phyloP scores from a whole-genome alignment of 2,113 vertebrate genomes.

The Aythya baeri region DNA sequence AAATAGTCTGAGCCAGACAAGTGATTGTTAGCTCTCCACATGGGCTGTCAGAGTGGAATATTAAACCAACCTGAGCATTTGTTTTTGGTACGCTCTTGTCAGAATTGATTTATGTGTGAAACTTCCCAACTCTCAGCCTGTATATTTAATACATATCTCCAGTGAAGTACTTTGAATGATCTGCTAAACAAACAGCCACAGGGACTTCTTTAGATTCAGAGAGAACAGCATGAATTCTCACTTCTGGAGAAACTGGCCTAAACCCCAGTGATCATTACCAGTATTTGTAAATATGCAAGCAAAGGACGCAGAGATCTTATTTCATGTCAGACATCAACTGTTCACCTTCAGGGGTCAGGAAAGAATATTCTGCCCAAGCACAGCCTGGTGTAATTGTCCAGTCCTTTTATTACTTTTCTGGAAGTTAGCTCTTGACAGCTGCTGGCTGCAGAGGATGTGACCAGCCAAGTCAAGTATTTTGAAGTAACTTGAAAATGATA shows the following conservation, averaged over 20 bases:
- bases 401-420: neutral
- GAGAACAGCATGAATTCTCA: neutral
- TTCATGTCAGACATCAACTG: neutral
- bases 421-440: neutral
- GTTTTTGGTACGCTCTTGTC: neutral
- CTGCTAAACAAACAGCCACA: neutral
- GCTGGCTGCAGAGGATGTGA: neutral
- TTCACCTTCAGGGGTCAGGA: neutral
- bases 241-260: neutral
- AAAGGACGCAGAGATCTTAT: neutral
- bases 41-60: neutral
- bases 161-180: neutral
- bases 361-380: neutral
- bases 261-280: neutral
- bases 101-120: neutral
- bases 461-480: neutral
- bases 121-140: neutral
- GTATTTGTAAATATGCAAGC: neutral
- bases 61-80: neutral
- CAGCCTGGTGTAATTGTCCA: neutral
- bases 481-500: neutral
- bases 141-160: neutral
- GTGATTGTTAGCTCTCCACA: neutral
- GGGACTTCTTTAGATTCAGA: neutral
- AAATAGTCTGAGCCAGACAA: fast-evolving